A percentile compares a stretch with the other conserved stretches of the same genome.
Conservation (phyloP, 2,888 invertebrate species). For the Protonemura montana region DNA sequence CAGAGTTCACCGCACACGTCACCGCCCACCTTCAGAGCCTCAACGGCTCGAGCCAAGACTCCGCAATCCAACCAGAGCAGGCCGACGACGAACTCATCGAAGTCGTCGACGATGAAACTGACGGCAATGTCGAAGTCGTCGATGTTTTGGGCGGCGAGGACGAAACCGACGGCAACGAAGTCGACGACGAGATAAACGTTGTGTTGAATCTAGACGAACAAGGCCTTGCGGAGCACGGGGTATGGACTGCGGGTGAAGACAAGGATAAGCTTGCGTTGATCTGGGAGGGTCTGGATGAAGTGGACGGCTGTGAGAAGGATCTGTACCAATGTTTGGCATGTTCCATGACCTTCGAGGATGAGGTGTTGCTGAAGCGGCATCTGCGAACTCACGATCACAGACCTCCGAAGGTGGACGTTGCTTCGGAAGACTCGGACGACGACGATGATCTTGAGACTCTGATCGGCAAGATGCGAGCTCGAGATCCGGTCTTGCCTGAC, state of each 20-base stretch:
- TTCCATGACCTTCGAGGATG: not conserved
- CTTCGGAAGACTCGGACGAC: not conserved
- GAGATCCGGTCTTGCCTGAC: not conserved
- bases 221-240: too few species aligned
- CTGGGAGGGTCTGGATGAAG: slow-evolving; percentile 22
- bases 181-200: not conserved
- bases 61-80: not conserved
- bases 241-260: too few species aligned
- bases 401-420: not conserved
- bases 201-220: too few species aligned
- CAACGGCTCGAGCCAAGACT: not conserved
- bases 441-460: not conserved
- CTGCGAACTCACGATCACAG: not conserved
- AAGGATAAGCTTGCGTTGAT: not conserved
- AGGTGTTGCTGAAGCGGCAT: slow-evolving; percentile 1
- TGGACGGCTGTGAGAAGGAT: not conserved
- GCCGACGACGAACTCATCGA: not conserved
- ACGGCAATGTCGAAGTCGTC: not conserved
- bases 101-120: not conserved
- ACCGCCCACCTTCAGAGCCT: slow-evolving; percentile 45
- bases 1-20: slow-evolving; percentile 49
- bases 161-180: not conserved
- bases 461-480: not conserved
- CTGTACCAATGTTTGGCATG: not conserved
- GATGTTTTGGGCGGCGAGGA: slow-evolving; percentile 9